Evolutionary conservation across 2,113 vertebrate genomes (phyloP).

Genomic region (Speoplatyrhinus poulsoni): DNA sequence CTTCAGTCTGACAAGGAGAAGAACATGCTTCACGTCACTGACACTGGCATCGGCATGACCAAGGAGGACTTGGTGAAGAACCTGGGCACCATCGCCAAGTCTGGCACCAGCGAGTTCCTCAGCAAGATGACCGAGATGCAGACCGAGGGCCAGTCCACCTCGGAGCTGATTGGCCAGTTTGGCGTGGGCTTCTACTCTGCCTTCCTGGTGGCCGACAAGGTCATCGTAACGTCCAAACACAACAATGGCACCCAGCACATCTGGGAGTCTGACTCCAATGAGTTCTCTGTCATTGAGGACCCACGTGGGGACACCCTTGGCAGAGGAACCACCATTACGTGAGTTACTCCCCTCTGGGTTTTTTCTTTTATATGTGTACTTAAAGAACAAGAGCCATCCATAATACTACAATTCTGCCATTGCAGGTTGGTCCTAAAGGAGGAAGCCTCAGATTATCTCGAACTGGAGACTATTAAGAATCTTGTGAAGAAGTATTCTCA

Average conservation of each 20-base stretch:
- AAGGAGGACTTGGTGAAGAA: constrained; percentile 95
- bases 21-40: constrained; percentile 97
- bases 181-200: constrained; percentile 98
- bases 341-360: constrained; percentile 56
- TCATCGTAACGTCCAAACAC: constrained; percentile 97
- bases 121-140: constrained; percentile 93
- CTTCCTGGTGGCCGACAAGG: constrained; percentile 96
- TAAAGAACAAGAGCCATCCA: neutral
- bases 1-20: constrained; percentile 95
- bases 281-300: constrained; percentile 92
- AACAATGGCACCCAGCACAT: constrained; percentile 97
- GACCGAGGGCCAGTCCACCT: constrained; percentile 91
- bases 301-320: constrained; percentile 93
- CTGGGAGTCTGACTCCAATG: constrained; percentile 98
- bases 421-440: constrained; percentile 93
- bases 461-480: constrained; percentile 98
- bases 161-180: constrained; percentile 97
- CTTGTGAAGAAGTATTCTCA: constrained; percentile 97
- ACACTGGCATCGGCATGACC: constrained; percentile 97
- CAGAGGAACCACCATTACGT: constrained; percentile 95
- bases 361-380: neutral
- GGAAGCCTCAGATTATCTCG: constrained; percentile 96
- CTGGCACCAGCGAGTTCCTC: constrained; percentile 97
- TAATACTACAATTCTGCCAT: neutral
- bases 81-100: constrained; percentile 97